These are phyloP conservation scores for Philaenus spumarius DNA, from an alignment of 1,140 invertebrate species.

Conservation along the genomic window DNA sequence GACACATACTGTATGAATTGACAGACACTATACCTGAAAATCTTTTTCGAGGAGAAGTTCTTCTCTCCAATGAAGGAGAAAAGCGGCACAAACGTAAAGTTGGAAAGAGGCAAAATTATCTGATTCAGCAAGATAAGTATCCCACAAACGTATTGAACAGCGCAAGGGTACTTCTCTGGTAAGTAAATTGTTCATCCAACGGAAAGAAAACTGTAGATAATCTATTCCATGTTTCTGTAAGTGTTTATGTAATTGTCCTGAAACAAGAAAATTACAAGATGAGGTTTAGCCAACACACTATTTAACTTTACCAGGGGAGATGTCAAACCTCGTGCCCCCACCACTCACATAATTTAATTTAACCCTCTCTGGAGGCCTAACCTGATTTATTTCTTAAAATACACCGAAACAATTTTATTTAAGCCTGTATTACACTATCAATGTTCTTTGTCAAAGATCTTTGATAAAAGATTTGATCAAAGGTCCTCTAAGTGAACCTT, in stretches of 20 bases:
- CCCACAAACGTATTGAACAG: slow-evolving; percentile 98
- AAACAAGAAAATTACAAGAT: slow-evolving; percentile 26
- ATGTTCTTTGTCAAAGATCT: no score
- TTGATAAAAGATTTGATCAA: no score
- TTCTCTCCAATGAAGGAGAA: slow-evolving; percentile 91
- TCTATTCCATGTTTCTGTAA: slow-evolving; percentile 90
- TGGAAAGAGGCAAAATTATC: slow-evolving; percentile 97
- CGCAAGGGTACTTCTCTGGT: slow-evolving; percentile 94
- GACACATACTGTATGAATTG: no score
- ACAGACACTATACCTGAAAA: slow-evolving; percentile 95
- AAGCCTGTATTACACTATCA: no score
- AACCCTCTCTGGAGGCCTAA: no score
- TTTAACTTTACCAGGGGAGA: no score
- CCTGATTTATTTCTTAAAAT: no score
- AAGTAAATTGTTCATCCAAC: slow-evolving; percentile 99
- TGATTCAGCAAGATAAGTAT: slow-evolving; percentile 96
- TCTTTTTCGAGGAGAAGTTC: slow-evolving; percentile 86
- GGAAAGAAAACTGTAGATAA: slow-evolving; percentile 98
- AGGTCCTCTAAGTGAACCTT: no score
- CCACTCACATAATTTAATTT: neutral
- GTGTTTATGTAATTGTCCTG: slow-evolving; percentile 83
- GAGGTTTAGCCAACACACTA: neutral
- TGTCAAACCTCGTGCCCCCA: no score
- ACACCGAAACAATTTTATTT: no score
- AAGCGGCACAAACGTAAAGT: slow-evolving; percentile 97